Conservation (phyloP, 2,888 invertebrate genomes). For the Chymomyza fuscimana region DNA sequence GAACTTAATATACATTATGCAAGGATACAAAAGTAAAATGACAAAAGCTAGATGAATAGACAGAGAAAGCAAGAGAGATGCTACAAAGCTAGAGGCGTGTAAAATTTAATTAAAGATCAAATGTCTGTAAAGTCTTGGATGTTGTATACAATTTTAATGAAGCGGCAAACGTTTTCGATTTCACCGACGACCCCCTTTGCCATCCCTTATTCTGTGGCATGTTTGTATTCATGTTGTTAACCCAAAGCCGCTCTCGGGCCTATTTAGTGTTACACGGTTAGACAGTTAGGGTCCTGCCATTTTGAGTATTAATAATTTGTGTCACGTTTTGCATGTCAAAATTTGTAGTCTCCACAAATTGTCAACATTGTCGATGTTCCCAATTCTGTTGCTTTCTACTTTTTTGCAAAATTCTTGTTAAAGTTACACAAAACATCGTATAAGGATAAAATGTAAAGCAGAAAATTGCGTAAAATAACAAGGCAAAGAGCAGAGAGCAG, state of each 20-base stretch:
- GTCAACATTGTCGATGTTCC: constrained; percentile 44
- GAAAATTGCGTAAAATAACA: constrained; percentile 32
- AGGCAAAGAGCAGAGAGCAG: constrained; percentile 17
- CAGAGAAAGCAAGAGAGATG: neutral
- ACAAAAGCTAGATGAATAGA: too few relatives aligned
- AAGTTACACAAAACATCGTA: constrained; percentile 2
- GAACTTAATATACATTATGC: neutral
- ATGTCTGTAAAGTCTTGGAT: constrained; percentile 35
- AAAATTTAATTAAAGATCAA: constrained; percentile 66
- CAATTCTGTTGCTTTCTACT: constrained; percentile 32
- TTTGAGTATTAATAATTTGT: constrained; percentile 63
- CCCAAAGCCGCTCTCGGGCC: constrained; percentile 48
- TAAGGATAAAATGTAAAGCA: constrained; percentile 30
- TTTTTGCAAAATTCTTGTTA: constrained; percentile 60
- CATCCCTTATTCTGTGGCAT: constrained; percentile 16
- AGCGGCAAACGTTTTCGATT: constrained; percentile 68
- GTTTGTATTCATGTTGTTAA: constrained; percentile 45
- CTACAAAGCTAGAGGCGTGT: neutral
- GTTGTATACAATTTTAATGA: constrained; percentile 68
- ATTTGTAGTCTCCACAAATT: constrained; percentile 42
- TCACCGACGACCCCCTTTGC: constrained; percentile 23
- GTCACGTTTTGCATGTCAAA: constrained; percentile 61
- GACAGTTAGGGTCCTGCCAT: constrained; percentile 3
- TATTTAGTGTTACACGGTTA: constrained; percentile 43
- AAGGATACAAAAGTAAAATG: neutral